Evolutionary conservation across 2,797 vertebrate species (phyloP), one percentile per base, ranked within the genome.

Genomic region (Sparidentex hasta): DNA sequence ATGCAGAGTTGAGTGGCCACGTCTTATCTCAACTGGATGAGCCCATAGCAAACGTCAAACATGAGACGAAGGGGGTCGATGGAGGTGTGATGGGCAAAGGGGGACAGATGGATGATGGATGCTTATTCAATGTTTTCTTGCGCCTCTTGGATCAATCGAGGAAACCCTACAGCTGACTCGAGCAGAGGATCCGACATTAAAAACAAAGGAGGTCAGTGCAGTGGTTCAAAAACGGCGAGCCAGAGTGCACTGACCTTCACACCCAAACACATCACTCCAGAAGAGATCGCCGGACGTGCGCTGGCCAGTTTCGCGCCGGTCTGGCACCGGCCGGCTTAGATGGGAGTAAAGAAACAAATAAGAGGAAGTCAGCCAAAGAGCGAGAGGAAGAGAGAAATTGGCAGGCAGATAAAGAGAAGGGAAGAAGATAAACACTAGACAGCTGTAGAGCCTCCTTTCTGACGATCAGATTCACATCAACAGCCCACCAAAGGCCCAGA

Each of bases 401-500:
- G 81, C 80, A 87, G 68, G 58, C 71, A 76, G 75, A 81, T 84
- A 62, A 87, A 87, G 69, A 67, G 81, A 83, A 74, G 50, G 65
- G 73, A 84, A 68, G 75, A 47, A 80, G 68, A 83, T 81, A 76
- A 84, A 89, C 75, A 85, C 16, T 1, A 52, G 69, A 71, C 74
- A 87, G 88, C 83, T 86, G 87, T 61, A 77, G 71, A 84, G 73
- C 44, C 0, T 62, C 52, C 57, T 80, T 68, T 87, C 63, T 87
- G 81, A 81, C 3, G 65, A 88, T 83, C 70, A 65, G 25, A 73
- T 87, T 83, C 48, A 79, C 83, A 76, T 80, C 57, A 84, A 57
- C 78, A 81, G 80, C 52, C 46, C 55, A 75, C 55, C 57, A 77
- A 72, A 84, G 54, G 21, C 72, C 47, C 63, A 0, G 55, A 56